phyloP scores from a whole-genome alignment of 92 coral and sea anemone species.

The Umimayanthus kanabou region DNA sequence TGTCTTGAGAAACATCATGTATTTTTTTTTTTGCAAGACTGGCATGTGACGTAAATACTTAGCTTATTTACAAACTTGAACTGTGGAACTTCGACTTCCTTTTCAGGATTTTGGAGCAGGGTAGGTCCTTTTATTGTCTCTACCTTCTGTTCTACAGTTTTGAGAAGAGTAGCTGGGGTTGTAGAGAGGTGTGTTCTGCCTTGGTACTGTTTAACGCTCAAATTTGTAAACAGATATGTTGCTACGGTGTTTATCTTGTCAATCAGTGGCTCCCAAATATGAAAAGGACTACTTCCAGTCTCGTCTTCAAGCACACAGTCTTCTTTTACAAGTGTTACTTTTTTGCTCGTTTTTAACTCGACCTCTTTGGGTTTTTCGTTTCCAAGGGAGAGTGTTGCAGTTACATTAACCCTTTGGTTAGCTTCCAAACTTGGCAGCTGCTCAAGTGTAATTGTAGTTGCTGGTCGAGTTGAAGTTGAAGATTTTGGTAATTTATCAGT shows the following conservation, averaged over 20 bases:
- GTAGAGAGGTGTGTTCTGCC: conserved; percentile 60
- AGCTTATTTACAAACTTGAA: background rate
- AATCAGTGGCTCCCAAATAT: conserved; percentile 59
- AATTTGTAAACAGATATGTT: conserved; percentile 49
- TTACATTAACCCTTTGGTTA: conserved; percentile 58
- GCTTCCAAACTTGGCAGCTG: conserved; percentile 43
- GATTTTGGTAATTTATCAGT: conserved; percentile 10
- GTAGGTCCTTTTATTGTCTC: conserved; percentile 43
- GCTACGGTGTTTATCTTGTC: conserved; percentile 50
- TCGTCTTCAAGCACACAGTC: conserved; percentile 62
- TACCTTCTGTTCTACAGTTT: conserved; percentile 47
- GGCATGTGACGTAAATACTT: background rate
- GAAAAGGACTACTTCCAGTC: conserved; percentile 48
- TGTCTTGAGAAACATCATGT: conserved; percentile 9
- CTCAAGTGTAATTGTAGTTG: conserved; percentile 38
- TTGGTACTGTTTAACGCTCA: conserved; percentile 58
- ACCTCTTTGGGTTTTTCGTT: conserved; percentile 48
- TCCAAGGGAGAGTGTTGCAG: conserved; percentile 55
- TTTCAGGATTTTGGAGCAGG: conserved; percentile 46
- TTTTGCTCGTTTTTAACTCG: conserved; percentile 32
- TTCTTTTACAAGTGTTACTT: conserved; percentile 56
- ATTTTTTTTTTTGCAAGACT: background rate
- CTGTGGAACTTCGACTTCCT: conserved; percentile 28
- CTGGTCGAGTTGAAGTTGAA: conserved; percentile 36
- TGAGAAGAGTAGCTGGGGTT: conserved; percentile 49